Percentiles rank a stretch among this genome's conserved stretches.
These are phyloP conservation scores for Odontesthes bonariensis DNA, from an alignment of 2,113 vertebrate genomes.

Conservation along the genomic window DNA sequence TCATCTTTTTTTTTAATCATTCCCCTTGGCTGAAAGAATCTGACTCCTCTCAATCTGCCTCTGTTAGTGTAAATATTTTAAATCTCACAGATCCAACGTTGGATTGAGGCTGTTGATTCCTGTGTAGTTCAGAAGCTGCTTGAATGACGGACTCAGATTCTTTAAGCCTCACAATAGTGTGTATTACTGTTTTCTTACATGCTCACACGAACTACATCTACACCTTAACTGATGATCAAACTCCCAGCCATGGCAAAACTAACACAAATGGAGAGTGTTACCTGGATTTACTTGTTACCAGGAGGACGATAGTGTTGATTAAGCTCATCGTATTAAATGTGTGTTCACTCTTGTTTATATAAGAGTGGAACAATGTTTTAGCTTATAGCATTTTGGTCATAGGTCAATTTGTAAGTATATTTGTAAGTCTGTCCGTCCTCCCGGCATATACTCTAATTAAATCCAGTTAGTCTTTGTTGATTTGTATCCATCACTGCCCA, in stretches of 20 bases:
- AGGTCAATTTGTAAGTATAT: neutral
- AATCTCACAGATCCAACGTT: accelerated
- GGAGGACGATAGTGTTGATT: conserved; percentile 9
- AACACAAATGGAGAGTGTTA: neutral
- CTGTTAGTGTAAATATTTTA: neutral
- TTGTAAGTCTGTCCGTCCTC: conserved; percentile 19
- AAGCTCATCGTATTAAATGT: neutral
- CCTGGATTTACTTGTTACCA: conserved; percentile 51
- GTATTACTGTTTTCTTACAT: neutral
- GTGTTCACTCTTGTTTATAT: neutral
- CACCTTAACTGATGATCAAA: neutral
- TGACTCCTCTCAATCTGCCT: conserved; percentile 43
- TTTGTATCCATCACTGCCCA: neutral
- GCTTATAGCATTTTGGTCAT: neutral
- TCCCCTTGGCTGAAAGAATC: conserved; percentile 43
- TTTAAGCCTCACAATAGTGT: neutral
- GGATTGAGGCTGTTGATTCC: neutral
- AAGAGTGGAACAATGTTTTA: too few relatives aligned
- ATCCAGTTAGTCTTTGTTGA: conserved; percentile 33
- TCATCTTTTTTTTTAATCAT: conserved; percentile 7
- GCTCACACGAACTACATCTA: neutral
- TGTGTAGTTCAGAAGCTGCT: neutral
- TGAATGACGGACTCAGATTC: conserved; percentile 20
- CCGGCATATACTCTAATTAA: conserved; percentile 28
- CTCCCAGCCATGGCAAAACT: neutral